Conservation (phyloP, 1,140 invertebrate species). For the Limonius californicus region DNA sequence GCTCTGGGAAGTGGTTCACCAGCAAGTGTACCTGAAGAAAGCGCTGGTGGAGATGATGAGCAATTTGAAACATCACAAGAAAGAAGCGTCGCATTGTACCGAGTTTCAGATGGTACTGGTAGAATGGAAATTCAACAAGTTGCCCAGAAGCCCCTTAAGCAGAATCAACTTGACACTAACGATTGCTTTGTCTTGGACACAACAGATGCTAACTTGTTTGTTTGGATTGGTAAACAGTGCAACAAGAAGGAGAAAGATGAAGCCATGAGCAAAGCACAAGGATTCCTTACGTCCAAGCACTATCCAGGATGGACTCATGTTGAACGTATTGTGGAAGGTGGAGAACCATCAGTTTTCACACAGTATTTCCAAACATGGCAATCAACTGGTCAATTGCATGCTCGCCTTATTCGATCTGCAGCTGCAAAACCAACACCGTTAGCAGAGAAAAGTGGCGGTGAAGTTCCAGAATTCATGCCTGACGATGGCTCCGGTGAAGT, state of each 20-base stretch:
- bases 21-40: slow-evolving; percentile 64
- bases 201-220: slow-evolving; percentile 74
- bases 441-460: slow-evolving; percentile 47
- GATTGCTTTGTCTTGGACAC: slow-evolving; percentile 85
- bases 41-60: slow-evolving; percentile 64
- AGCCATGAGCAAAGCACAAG: slow-evolving; percentile 72
- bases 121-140: slow-evolving; percentile 62
- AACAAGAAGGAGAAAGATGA: slow-evolving; percentile 72
- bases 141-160: slow-evolving; percentile 62
- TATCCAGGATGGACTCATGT: slow-evolving; percentile 78
- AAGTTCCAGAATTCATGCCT: slow-evolving; percentile 67
- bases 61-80: slow-evolving; percentile 57
- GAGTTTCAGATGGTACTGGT: slow-evolving; percentile 67
- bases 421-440: slow-evolving; percentile 10
- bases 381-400: slow-evolving; percentile 58
- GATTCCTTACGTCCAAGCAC: slow-evolving; percentile 65
- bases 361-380: slow-evolving; percentile 76
- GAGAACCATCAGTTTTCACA: slow-evolving; percentile 72
- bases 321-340: slow-evolving; percentile 65
- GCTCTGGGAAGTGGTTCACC: slow-evolving; percentile 66
- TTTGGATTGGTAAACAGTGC: slow-evolving; percentile 80
- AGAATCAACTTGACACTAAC: slow-evolving; percentile 68
- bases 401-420: slow-evolving; percentile 52
- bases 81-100: slow-evolving; percentile 58
- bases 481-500: slow-evolving; percentile 61